A percentile compares a stretch with the other conserved stretches of the same genome.
Conservation (phyloP, 2,888 invertebrate species). For the Synergus umbraculus region DNA sequence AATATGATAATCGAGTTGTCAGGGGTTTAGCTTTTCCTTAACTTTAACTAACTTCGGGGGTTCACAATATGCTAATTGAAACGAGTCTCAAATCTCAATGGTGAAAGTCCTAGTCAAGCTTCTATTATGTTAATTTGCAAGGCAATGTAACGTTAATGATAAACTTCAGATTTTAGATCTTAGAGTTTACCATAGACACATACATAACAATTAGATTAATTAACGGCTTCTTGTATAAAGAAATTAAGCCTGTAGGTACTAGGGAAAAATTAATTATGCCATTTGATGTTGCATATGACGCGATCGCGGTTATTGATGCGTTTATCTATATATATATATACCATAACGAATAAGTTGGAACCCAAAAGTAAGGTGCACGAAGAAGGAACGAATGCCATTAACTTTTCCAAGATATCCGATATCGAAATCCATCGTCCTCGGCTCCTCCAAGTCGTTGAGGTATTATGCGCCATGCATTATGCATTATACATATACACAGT, state of each 20-base stretch:
- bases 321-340: slow-evolving; percentile 1
- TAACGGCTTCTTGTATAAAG: no score
- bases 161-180: background rate
- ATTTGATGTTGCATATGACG: no score
- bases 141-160: slow-evolving; percentile 28
- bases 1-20: slow-evolving; percentile 39
- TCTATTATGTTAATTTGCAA: slow-evolving; percentile 35
- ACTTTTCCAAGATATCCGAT: slow-evolving; percentile 55
- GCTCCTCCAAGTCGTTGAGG: slow-evolving; percentile 48
- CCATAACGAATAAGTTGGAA: background rate
- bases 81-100: slow-evolving; percentile 31
- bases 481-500: slow-evolving; percentile 42
- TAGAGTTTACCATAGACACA: background rate
- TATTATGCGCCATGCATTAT: slow-evolving; percentile 57
- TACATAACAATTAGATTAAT: background rate
- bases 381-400: slow-evolving; percentile 53
- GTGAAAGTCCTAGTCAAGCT: slow-evolving; percentile 21
- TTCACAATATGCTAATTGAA: slow-evolving; percentile 25
- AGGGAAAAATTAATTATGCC: no score
- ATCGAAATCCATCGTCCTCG: slow-evolving; percentile 57
- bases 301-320: background rate
- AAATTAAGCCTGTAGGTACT: no score
- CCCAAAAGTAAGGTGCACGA: slow-evolving; percentile 35
- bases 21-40: slow-evolving; percentile 9
- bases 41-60: slow-evolving; percentile 32